Conservation (phyloP, 2,888 invertebrate species). For the Stegana nigrithorax region DNA sequence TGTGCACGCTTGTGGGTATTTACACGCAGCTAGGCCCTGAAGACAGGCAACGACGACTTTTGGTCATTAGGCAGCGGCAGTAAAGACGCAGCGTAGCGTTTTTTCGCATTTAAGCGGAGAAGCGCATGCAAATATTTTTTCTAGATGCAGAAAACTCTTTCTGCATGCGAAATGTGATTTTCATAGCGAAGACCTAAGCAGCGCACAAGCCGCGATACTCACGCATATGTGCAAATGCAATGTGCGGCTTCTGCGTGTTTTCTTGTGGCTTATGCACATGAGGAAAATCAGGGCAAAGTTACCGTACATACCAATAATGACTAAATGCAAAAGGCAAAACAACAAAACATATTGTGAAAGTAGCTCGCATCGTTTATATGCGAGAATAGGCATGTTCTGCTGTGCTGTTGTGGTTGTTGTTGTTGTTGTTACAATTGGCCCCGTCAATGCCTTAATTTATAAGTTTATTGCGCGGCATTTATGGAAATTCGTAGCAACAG, state of each 20-base stretch:
- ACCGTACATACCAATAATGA: too few relatives aligned
- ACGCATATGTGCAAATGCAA: slow-evolving; percentile 19
- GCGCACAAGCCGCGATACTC: neutral
- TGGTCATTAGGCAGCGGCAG: slow-evolving; percentile 18
- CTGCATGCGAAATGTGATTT: slow-evolving; percentile 53
- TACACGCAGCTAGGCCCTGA: too few relatives aligned
- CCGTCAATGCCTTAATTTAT: slow-evolving; percentile 42
- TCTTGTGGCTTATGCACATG: slow-evolving; percentile 20
- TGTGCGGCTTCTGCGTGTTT: slow-evolving; percentile 27
- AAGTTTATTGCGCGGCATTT: slow-evolving; percentile 25
- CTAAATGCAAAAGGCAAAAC: slow-evolving; percentile 54
- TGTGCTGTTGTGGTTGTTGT: slow-evolving; percentile 25
- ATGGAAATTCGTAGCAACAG: neutral
- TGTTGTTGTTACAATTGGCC: slow-evolving; percentile 11
- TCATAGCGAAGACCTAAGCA: slow-evolving; percentile 41
- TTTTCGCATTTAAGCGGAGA: slow-evolving; percentile 12
- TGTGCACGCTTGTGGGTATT: too few relatives aligned
- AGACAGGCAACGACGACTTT: slow-evolving; percentile 12
- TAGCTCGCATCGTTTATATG: slow-evolving; percentile 23
- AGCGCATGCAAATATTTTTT: neutral
- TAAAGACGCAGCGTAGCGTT: slow-evolving; percentile 6
- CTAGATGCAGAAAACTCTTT: too few relatives aligned
- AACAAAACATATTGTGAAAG: slow-evolving; percentile 49
- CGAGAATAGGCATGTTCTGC: neutral
- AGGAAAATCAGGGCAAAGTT: slow-evolving; percentile 52